Conservation (phyloP, 2,113 vertebrate genomes). For the Colistium nudipinnis region DNA sequence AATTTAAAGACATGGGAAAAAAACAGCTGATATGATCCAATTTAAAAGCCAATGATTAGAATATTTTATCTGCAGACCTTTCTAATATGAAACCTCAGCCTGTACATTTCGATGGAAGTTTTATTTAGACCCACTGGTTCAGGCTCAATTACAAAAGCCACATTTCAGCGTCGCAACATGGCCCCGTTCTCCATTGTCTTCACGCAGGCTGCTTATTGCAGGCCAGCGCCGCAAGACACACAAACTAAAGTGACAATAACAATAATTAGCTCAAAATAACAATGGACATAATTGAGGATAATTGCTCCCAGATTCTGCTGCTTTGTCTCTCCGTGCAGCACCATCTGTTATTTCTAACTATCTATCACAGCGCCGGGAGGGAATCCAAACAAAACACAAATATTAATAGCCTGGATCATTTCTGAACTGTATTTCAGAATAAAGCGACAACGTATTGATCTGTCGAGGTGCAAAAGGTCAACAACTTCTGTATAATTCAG, state of each 20-base stretch:
- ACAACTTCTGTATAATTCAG: slow-evolving; percentile 54
- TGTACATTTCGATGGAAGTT: slow-evolving; percentile 37
- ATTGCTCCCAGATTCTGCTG: slow-evolving; percentile 68
- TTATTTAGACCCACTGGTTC: slow-evolving; percentile 56
- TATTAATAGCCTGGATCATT: slow-evolving; percentile 59
- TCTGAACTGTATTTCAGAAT: slow-evolving; percentile 16
- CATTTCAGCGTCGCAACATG: slow-evolving; percentile 56
- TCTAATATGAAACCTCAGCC: slow-evolving; percentile 28
- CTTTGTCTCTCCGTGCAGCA: slow-evolving; percentile 60
- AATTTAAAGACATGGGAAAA: background rate
- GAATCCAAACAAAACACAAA: slow-evolving; percentile 57
- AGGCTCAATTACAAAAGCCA: slow-evolving; percentile 55
- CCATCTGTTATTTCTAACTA: slow-evolving; percentile 73
- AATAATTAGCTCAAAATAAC: slow-evolving; percentile 81
- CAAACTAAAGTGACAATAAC: slow-evolving; percentile 78
- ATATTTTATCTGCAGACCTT: slow-evolving; percentile 3
- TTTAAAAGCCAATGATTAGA: slow-evolving; percentile 8
- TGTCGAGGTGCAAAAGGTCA: slow-evolving; percentile 61
- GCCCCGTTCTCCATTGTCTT: slow-evolving; percentile 53
- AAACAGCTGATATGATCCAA: background rate
- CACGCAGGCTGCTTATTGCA: slow-evolving; percentile 38
- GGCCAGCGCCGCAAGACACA: slow-evolving; percentile 58
- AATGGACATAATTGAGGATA: slow-evolving; percentile 78
- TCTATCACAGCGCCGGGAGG: slow-evolving; percentile 48
- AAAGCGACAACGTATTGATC: slow-evolving; percentile 56